Evolutionary conservation across 2,888 invertebrate species (phyloP), one percentile per base, ranked within the genome.

Genomic region (Perizoma flavofasciatum): DNA sequence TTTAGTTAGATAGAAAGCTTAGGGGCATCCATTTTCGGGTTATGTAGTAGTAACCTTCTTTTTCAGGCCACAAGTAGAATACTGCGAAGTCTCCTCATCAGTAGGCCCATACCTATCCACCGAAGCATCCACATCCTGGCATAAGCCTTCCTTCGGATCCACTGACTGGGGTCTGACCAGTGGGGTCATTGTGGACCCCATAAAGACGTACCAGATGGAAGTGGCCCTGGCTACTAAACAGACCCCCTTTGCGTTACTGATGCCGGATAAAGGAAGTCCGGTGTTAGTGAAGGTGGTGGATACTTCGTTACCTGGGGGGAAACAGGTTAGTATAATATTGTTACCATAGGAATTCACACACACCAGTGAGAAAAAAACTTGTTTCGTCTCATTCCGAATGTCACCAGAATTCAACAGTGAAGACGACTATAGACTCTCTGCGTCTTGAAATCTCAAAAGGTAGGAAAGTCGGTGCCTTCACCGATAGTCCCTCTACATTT

Each of bases 161-260:
- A 53, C 72, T 40, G 66, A 68, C 76, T 66, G 64, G 64, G 61
- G 66, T 35, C 55, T 83, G 62, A 75, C 78, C 35, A 83, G 91
- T 59, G 94, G 94, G 0, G 94, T 95, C 22, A 85, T 95, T 1
- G 94, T 96, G n/a, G 95, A 95, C 65, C 94, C 94, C 40, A 95
- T 96, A 63, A 94, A 94, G 70, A 95, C 95, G 0, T 94, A 94
- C 63, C 95, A 95, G 5, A 95, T 96, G 95, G 93, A 93, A 51
- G 92, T 93, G 6, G 95, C 95, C 5, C 72, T 94, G 61, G 87
- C 93, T 5, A 93, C 93, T 4, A 94, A 94, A 47, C 94, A 95
- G 78, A 95, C 94, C 0, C 95, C 96, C 0, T 96, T 96, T 74
- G 96, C 95, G 0, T 84, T 96, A 50, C 83, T 95, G 52, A 94